phyloP scores from a whole-genome alignment of 2,888 invertebrate species.

The Mystacides longicornis region DNA sequence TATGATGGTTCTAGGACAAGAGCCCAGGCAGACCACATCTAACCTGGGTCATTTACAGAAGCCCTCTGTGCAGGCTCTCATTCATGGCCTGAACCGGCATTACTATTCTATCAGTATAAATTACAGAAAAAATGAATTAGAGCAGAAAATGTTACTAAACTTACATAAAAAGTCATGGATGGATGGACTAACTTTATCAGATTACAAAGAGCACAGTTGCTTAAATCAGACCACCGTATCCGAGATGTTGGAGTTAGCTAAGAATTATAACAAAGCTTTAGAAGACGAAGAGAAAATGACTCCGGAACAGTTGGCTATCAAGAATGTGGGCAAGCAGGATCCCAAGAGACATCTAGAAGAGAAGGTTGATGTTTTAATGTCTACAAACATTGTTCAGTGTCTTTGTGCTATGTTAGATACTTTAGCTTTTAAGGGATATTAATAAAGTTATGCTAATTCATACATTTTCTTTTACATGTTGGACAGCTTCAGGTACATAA shows the following conservation, averaged over 20 bases:
- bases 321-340: slow-evolving; percentile 98
- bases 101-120: slow-evolving; percentile 99
- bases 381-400: slow-evolving; percentile 95
- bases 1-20: slow-evolving; percentile 98
- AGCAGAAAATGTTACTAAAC: slow-evolving; percentile 98
- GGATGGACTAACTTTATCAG: slow-evolving; percentile 86
- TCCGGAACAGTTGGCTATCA: slow-evolving; percentile 96
- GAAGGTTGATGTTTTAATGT: slow-evolving; percentile 94
- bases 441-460: too few relatives aligned
- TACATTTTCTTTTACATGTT: too few relatives aligned
- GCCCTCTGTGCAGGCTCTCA: slow-evolving; percentile 97
- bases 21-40: slow-evolving; percentile 97
- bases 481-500: too few relatives aligned
- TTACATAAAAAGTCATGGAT: slow-evolving; percentile 99
- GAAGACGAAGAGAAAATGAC: slow-evolving; percentile 99
- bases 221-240: slow-evolving; percentile 91
- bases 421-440: slow-evolving; percentile 21
- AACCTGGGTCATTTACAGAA: slow-evolving; percentile 98
- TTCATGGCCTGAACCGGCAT: slow-evolving; percentile 97
- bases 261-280: slow-evolving; percentile 94
- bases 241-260: slow-evolving; percentile 95
- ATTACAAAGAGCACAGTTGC: slow-evolving; percentile 88
- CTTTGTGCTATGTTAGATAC: slow-evolving; percentile 91
- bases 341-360: slow-evolving; percentile 99
- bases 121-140: slow-evolving; percentile 96